Conservation (phyloP, 2,888 invertebrate species). For the Drosophila sordidula region DNA sequence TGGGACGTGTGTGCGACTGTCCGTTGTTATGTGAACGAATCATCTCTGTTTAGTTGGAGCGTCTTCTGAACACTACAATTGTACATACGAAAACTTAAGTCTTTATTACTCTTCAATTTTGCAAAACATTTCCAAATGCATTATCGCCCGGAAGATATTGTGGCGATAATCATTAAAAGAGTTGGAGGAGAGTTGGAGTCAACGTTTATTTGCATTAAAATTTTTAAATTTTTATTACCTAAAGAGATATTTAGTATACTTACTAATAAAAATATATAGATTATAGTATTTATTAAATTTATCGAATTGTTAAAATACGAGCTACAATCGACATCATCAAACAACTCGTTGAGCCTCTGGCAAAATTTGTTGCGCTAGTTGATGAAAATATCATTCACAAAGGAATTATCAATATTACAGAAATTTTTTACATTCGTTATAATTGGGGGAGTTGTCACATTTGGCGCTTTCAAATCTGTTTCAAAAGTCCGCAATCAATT, state of each 20-base stretch:
- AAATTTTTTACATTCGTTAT: slow-evolving; percentile 10
- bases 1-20: slow-evolving; percentile 14
- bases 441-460: slow-evolving; percentile 1
- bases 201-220: no score
- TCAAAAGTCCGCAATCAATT: slow-evolving; percentile 45
- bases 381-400: neutral
- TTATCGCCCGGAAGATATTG: neutral
- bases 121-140: neutral
- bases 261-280: no score
- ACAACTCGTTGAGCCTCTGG: no score
- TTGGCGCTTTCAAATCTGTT: slow-evolving; percentile 25
- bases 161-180: neutral
- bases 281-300: no score
- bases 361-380: no score
- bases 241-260: no score
- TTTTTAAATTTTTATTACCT: no score
- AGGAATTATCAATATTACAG: neutral
- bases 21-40: slow-evolving; percentile 38
- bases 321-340: no score
- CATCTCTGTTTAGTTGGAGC: slow-evolving; percentile 23
- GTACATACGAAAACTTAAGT: slow-evolving; percentile 41
- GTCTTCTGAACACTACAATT: slow-evolving; percentile 42
- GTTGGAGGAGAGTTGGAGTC: no score
- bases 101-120: slow-evolving; percentile 2
- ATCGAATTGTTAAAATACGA: neutral